Conservation (phyloP, 2,113 vertebrate genomes). For the Odocoileus hemionus region DNA sequence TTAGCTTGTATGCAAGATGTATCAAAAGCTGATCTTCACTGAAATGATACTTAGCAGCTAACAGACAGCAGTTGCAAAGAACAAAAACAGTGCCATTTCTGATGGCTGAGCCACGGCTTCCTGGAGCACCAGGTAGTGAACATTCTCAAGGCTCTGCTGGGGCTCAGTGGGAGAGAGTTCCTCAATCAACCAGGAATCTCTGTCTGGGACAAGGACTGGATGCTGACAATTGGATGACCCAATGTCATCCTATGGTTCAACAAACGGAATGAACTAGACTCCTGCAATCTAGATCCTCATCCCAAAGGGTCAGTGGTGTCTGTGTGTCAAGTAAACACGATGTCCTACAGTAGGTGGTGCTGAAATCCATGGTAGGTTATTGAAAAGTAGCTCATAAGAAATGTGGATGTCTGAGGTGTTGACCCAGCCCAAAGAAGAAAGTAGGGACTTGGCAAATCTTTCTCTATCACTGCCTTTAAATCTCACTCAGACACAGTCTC, state of each 20-base stretch:
- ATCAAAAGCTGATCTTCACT: neutral
- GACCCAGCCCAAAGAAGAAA: neutral
- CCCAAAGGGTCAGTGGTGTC: neutral
- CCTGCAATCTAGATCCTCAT: neutral
- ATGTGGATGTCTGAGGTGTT: neutral
- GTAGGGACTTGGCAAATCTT: neutral
- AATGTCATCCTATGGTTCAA: neutral
- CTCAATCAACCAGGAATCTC: constrained; percentile 4
- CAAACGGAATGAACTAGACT: neutral
- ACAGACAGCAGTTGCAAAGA: neutral
- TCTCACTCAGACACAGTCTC: neutral
- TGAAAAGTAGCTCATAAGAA: neutral
- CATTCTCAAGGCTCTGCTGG: neutral
- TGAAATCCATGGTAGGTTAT: neutral
- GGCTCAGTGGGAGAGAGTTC: neutral
- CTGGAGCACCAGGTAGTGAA: neutral
- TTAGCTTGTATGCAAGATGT: neutral
- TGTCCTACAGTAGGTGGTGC: neutral
- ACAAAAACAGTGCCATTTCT: neutral
- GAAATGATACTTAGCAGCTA: neutral
- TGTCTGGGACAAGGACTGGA: neutral
- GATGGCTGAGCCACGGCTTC: neutral
- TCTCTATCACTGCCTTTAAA: neutral
- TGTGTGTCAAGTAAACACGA: neutral
- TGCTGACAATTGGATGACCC: neutral